Conservation (phyloP, 2,888 invertebrate species). For the Volucella bombylans region DNA sequence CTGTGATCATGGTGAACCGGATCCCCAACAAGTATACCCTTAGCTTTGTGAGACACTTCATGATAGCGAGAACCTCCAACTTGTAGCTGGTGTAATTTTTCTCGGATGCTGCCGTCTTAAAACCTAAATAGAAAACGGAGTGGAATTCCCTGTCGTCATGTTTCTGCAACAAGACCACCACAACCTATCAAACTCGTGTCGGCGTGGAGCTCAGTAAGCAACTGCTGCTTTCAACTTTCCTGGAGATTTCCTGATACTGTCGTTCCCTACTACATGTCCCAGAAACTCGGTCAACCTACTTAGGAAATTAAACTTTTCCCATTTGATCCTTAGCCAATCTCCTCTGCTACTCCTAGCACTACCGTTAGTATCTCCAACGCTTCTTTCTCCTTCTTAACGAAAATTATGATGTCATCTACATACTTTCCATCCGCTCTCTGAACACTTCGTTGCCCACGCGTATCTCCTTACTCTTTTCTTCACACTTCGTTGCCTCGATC, state of each 20-base stretch:
- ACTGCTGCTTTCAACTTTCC: too few species aligned
- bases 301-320: too few species aligned
- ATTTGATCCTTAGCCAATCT: too few species aligned
- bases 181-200: background rate
- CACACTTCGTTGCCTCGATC: too few species aligned
- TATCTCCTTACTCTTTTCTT: too few species aligned
- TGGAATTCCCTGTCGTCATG: conserved; percentile 39
- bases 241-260: too few species aligned
- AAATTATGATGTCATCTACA: conserved; percentile 16
- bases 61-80: background rate
- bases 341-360: too few species aligned
- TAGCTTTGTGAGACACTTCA: conserved; percentile 14
- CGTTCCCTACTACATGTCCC: too few species aligned
- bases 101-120: conserved; percentile 11
- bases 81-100: conserved; percentile 26
- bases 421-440: background rate
- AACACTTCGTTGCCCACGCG: too few species aligned
- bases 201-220: too few species aligned
- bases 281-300: too few species aligned
- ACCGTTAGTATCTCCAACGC: background rate
- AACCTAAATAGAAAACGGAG: conserved; percentile 64
- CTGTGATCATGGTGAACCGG: conserved; percentile 16
- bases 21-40: conserved; percentile 8
- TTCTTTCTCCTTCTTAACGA: background rate
- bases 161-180: conserved; percentile 3